phyloP scores from a whole-genome alignment of 2,888 invertebrate species.

The Steromphala cineraria region DNA sequence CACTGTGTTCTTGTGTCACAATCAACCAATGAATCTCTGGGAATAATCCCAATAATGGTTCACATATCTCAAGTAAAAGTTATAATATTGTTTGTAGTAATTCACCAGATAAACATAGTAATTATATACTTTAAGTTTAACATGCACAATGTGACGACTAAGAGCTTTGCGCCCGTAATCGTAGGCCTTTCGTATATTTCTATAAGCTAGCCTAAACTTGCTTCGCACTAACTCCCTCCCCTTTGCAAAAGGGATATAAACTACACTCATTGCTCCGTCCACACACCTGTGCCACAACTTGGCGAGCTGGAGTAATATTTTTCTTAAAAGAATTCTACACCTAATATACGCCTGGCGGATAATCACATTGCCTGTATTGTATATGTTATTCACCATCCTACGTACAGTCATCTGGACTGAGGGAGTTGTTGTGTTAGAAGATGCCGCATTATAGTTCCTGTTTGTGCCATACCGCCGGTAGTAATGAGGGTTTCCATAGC shows the following conservation, averaged over 20 bases:
- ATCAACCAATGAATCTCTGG: background rate
- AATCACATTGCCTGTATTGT: constrained; percentile 29
- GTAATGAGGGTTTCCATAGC: background rate
- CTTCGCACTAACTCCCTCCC: constrained; percentile 24
- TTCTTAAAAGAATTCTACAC: constrained; percentile 26
- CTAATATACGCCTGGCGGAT: constrained; percentile 22
- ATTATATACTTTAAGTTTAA: constrained; percentile 16
- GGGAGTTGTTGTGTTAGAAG: background rate
- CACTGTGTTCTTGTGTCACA: background rate
- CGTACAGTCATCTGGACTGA: constrained; percentile 10
- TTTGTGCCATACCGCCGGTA: background rate
- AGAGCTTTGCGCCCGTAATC: constrained; percentile 38
- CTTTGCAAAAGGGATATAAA: constrained; percentile 32
- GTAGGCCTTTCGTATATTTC: constrained; percentile 37
- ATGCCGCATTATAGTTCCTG: background rate
- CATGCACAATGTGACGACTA: constrained; percentile 21
- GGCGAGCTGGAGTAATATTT: constrained; percentile 34
- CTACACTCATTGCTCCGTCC: constrained; percentile 28
- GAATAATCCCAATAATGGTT: background rate
- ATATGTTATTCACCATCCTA: constrained; percentile 28
- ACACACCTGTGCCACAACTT: constrained; percentile 36
- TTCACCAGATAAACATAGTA: constrained; percentile 28
- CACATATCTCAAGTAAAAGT: constrained; percentile 25
- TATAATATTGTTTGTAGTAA: constrained; percentile 28
- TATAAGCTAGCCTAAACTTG: constrained; percentile 35